A percentile compares a stretch with the other conserved stretches of the same genome.
Evolutionary conservation across 2,888 invertebrate genomes (phyloP).

Genomic region (Lamproptera curius): DNA sequence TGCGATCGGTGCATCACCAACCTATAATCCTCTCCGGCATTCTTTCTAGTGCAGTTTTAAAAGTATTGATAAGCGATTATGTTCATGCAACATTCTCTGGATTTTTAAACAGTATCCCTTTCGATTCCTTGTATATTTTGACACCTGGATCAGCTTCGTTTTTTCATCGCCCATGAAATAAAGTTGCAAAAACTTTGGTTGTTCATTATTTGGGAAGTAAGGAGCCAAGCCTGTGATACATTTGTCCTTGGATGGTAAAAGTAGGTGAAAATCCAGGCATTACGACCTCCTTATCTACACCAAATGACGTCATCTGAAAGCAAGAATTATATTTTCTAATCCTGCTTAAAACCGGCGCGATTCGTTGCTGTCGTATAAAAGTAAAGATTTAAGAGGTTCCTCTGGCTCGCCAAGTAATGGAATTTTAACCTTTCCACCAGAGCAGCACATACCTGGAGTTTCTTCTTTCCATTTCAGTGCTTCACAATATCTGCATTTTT

Average conservation of each 20-base stretch:
- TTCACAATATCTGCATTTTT: not conserved
- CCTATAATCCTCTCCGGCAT: constrained; percentile 32
- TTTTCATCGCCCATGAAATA: constrained; percentile 38
- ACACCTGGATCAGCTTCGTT: constrained; percentile 28
- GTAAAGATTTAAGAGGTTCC: too few relatives aligned
- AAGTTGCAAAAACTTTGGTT: constrained; percentile 35
- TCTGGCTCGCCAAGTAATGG: too few relatives aligned
- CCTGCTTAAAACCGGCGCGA: too few relatives aligned
- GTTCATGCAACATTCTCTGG: constrained; percentile 30
- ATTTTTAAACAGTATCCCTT: constrained; percentile 33
- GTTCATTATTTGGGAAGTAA: constrained; percentile 28
- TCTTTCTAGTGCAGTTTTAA: constrained; percentile 35
- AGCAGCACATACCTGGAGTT: constrained; percentile 26
- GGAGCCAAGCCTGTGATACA: constrained; percentile 35
- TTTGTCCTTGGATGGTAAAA: constrained; percentile 35
- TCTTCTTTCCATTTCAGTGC: too few relatives aligned
- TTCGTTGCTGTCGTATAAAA: too few relatives aligned
- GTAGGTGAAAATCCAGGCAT: too few relatives aligned
- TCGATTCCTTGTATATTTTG: constrained; percentile 30
- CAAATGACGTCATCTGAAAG: too few relatives aligned
- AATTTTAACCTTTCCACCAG: constrained; percentile 32
- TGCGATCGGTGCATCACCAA: constrained; percentile 34
- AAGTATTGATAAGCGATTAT: constrained; percentile 32
- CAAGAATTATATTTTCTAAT: too few relatives aligned
- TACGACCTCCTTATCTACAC: too few relatives aligned